Conservation (phyloP, 2,888 invertebrate genomes). For the Dorcus parallelipipedus region DNA sequence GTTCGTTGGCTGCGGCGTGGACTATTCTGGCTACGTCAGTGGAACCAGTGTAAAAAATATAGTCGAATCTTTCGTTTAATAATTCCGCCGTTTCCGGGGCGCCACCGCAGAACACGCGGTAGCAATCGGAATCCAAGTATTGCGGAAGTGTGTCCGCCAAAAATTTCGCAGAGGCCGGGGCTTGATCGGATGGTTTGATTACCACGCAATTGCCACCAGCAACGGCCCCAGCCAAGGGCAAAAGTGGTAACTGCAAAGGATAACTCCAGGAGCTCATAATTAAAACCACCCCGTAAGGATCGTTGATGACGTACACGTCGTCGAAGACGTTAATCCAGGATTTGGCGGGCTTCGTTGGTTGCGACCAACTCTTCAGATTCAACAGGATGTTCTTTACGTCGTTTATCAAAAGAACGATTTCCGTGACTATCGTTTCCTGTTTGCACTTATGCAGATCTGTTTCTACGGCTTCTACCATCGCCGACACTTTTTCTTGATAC, state of each 20-base stretch:
- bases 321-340: constrained; percentile 58
- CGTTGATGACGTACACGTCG: constrained; percentile 69
- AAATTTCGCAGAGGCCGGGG: constrained; percentile 66
- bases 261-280: constrained; percentile 96
- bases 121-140: constrained; percentile 75
- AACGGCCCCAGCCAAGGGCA: constrained; percentile 81
- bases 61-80: constrained; percentile 68
- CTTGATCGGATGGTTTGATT: constrained; percentile 86
- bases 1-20: constrained; percentile 84
- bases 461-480: constrained; percentile 69
- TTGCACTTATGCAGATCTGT: constrained; percentile 78
- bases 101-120: constrained; percentile 64
- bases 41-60: constrained; percentile 77
- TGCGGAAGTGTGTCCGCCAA: constrained; percentile 74
- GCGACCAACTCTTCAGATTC: constrained; percentile 74
- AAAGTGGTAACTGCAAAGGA: constrained; percentile 77
- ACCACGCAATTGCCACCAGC: constrained; percentile 89
- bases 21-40: constrained; percentile 82
- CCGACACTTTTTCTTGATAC: constrained; percentile 74
- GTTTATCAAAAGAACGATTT: constrained; percentile 51
- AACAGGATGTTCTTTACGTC: constrained; percentile 48
- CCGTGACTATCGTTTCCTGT: constrained; percentile 75
- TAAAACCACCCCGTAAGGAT: constrained; percentile 89
- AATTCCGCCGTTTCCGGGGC: constrained; percentile 64
- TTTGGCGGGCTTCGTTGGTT: constrained; percentile 66